Evolutionary conservation across 2,113 vertebrate species (phyloP).

Genomic region (Glareola pratincola): DNA sequence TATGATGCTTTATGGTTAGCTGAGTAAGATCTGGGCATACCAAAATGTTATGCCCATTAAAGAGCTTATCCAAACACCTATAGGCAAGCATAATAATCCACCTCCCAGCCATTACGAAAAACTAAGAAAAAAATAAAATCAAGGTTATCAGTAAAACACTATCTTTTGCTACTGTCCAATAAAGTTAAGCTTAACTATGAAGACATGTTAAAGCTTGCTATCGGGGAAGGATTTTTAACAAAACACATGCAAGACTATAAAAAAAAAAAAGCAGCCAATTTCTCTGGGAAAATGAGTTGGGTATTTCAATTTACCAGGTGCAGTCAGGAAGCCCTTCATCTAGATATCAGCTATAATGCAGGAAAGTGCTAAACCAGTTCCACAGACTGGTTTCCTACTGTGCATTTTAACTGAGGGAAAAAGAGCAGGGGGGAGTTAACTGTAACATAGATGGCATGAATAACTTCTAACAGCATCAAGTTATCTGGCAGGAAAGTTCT

Average conservation of each 20-base stretch:
- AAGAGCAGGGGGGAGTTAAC: not conserved
- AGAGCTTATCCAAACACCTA: not conserved
- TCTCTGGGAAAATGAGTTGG: not conserved
- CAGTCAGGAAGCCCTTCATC: constrained; percentile 60
- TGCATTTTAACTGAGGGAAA: not conserved
- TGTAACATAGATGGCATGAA: not conserved
- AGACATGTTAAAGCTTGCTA: not conserved
- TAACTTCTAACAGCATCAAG: not conserved
- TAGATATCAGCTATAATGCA: constrained; percentile 33
- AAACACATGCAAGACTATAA: not conserved
- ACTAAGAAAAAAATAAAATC: not conserved
- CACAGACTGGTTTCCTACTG: constrained; percentile 6
- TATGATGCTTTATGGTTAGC: constrained; percentile 18
- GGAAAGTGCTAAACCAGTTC: constrained; percentile 23
- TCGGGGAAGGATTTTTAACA: not conserved
- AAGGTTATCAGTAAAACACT: not conserved
- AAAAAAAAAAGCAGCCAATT: not conserved
- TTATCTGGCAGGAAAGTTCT: not conserved
- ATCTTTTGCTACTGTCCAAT: not conserved
- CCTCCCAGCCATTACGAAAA: not conserved
- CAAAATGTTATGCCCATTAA: constrained; percentile 20
- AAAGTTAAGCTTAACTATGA: not conserved
- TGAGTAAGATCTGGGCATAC: constrained; percentile 14
- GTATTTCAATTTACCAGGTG: constrained; percentile 7
- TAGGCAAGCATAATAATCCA: not conserved